Evolutionary conservation across 2,113 vertebrate genomes (phyloP).

Genomic region (Myodes glareolus): DNA sequence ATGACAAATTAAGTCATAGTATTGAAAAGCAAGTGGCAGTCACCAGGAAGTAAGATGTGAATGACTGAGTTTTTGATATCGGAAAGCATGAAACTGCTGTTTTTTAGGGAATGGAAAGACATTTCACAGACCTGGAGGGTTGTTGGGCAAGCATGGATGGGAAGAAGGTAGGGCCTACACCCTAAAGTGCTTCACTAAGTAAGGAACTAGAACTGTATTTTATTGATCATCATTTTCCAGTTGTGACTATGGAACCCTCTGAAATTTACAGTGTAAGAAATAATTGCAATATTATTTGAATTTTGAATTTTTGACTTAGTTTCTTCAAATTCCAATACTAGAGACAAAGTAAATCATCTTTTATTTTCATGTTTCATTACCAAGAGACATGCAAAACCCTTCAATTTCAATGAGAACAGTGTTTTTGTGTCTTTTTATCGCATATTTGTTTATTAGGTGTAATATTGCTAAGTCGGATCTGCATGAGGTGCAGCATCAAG

Average conservation of each 20-base stretch:
- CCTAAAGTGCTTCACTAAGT: background rate
- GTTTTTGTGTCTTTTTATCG: slow-evolving; percentile 80
- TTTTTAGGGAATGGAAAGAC: background rate
- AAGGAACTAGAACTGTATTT: slow-evolving; percentile 27
- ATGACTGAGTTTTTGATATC: background rate
- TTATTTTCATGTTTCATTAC: slow-evolving; percentile 77
- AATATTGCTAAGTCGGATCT: slow-evolving; percentile 77
- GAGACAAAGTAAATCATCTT: slow-evolving; percentile 62
- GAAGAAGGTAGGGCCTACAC: slow-evolving; percentile 14
- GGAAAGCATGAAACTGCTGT: background rate
- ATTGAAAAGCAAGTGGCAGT: slow-evolving; percentile 43
- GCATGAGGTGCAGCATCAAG: slow-evolving; percentile 78
- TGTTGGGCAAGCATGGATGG: background rate
- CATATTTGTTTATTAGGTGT: slow-evolving; percentile 77
- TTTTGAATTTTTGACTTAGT: slow-evolving; percentile 22
- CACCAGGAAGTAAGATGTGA: slow-evolving; percentile 7
- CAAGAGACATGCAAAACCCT: slow-evolving; percentile 70
- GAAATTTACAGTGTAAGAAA: slow-evolving; percentile 59
- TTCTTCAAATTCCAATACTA: slow-evolving; percentile 63
- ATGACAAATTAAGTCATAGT: slow-evolving; percentile 22
- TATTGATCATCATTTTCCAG: background rate
- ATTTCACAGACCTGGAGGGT: background rate
- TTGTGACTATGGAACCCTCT: slow-evolving; percentile 8
- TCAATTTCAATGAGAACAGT: slow-evolving; percentile 76
- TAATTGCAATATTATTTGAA: slow-evolving; percentile 21